phyloP scores from a whole-genome alignment of 2,888 invertebrate species.

The Melieria picta region DNA sequence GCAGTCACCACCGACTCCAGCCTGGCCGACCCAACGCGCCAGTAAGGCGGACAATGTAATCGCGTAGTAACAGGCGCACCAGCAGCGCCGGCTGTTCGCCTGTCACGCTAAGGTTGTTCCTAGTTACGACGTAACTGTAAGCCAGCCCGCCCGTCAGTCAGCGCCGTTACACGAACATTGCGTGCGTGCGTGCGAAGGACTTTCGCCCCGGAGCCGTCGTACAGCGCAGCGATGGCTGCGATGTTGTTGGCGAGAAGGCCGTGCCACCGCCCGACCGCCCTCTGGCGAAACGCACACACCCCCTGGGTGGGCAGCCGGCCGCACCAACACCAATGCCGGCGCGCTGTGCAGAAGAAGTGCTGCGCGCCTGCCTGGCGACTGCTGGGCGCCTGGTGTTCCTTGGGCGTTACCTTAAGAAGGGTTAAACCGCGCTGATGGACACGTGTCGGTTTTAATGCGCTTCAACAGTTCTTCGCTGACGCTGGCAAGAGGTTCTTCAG shows the following conservation, averaged over 20 bases:
- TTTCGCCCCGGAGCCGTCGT: too few relatives aligned
- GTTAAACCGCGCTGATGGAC: conserved; percentile 65
- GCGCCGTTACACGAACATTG: background rate
- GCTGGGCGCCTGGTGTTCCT: conserved; percentile 63
- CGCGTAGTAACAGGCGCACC: conserved; percentile 54
- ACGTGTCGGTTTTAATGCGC: conserved; percentile 60
- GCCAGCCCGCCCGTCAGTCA: conserved; percentile 41
- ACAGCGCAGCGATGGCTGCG: too few relatives aligned
- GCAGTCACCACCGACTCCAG: background rate
- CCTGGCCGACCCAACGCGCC: conserved; percentile 1
- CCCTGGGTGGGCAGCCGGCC: conserved; percentile 9
- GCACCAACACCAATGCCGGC: background rate
- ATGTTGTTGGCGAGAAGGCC: background rate
- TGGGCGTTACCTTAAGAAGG: conserved; percentile 68
- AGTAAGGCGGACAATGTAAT: conserved; percentile 49
- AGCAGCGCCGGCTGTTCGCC: conserved; percentile 53
- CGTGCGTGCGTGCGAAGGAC: background rate
- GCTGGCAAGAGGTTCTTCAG: conserved; percentile 23
- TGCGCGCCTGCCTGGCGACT: conserved; percentile 17
- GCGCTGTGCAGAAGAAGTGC: conserved; percentile 12
- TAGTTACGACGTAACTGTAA: conserved; percentile 67
- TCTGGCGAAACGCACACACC: conserved; percentile 30
- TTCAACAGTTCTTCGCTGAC: conserved; percentile 25
- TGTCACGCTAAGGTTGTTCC: conserved; percentile 63
- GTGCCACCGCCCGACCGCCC: conserved; percentile 1